These are phyloP conservation scores for Tiliqua scincoides DNA, from an alignment of 2,113 vertebrate species.

Conservation along the genomic window DNA sequence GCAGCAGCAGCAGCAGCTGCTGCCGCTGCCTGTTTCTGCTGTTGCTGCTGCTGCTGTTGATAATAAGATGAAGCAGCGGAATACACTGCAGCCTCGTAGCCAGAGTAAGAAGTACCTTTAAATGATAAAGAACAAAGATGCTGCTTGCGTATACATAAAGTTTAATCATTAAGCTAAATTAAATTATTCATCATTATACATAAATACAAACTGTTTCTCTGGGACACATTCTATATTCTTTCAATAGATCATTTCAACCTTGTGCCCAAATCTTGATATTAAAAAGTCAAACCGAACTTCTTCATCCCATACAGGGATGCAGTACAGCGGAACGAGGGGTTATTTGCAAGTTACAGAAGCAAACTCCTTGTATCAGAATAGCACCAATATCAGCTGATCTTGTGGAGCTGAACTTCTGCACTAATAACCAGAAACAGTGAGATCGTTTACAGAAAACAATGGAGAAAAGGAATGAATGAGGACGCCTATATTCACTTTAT, in stretches of 20 bases:
- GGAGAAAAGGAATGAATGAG: background rate
- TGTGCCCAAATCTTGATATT: background rate
- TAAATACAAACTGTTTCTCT: constrained; percentile 30
- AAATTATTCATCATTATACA: too few species aligned
- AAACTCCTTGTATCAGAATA: background rate
- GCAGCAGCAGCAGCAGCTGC: constrained; percentile 90
- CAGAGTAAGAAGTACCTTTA: constrained; percentile 94
- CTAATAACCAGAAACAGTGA: background rate
- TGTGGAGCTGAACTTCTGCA: background rate
- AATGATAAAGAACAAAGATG: constrained; percentile 66
- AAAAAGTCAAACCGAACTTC: background rate
- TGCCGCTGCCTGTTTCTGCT: constrained; percentile 90
- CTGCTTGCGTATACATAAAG: constrained; percentile 44
- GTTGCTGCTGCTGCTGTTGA: constrained; percentile 91
- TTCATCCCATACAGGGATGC: background rate
- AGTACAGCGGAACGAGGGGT: background rate
- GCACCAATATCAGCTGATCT: too few species aligned
- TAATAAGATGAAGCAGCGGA: constrained; percentile 98
- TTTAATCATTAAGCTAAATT: constrained; percentile 22
- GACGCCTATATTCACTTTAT: background rate
- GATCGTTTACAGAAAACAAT: background rate
- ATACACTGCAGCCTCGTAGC: constrained; percentile 98
- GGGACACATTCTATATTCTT: background rate
- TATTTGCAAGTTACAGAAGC: background rate
- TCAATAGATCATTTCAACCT: background rate